Evolutionary conservation across 2,113 vertebrate genomes (phyloP).

Genomic region (Acrocephalus kingi): DNA sequence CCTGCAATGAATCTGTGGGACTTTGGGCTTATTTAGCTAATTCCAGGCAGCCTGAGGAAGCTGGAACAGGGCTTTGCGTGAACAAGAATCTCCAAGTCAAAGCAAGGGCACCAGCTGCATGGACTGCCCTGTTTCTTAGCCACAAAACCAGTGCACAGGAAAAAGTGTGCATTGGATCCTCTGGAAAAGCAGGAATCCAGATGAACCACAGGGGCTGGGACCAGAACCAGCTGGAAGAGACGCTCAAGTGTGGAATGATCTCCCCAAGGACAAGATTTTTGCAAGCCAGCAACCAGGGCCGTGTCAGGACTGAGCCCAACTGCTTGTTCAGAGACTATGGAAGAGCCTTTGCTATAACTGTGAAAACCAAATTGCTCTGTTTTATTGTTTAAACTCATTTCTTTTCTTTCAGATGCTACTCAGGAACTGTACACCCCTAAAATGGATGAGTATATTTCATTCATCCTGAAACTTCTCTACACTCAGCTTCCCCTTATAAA

Average conservation of each 20-base stretch:
- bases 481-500: neutral
- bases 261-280: neutral
- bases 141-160: accelerated
- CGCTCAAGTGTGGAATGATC: neutral
- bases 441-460: neutral
- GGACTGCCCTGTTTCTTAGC: neutral
- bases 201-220: too few relatives aligned
- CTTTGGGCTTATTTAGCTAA: neutral
- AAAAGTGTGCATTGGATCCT: neutral
- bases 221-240: neutral
- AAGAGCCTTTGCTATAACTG: neutral
- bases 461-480: neutral
- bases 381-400: neutral
- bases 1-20: neutral
- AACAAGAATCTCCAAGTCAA: neutral
- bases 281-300: neutral
- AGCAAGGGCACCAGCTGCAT: accelerated
- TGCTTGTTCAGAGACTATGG: neutral
- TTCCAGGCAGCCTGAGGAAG: neutral
- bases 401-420: neutral
- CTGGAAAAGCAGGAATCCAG: neutral
- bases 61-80: neutral
- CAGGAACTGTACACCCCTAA: neutral
- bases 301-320: neutral
- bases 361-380: neutral